Percentiles rank a stretch among this genome's conserved stretches.
Conservation (phyloP, 2,113 vertebrate genomes). For the Stictonetta naevosa region DNA sequence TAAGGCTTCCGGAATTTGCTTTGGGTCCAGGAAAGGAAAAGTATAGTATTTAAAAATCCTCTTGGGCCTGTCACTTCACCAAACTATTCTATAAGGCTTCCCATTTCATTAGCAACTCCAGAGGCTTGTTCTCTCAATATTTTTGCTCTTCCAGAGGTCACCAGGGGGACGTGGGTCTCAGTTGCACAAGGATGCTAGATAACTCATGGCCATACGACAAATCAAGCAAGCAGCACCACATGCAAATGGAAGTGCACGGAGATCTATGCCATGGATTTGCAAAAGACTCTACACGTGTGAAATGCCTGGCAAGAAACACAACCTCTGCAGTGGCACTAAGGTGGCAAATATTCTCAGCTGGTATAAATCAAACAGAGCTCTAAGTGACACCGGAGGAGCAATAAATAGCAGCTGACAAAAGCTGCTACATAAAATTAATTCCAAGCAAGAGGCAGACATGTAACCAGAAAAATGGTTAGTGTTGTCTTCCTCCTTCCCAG, state of each 20-base stretch:
- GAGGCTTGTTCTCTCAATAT: background rate
- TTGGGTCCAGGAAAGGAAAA: background rate
- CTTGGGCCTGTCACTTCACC: background rate
- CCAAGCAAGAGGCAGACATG: background rate
- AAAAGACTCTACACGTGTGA: background rate
- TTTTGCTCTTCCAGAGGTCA: background rate
- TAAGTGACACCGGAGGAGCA: background rate
- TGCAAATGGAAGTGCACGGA: background rate
- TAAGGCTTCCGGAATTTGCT: background rate
- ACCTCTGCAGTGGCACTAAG: background rate
- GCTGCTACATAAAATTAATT: background rate
- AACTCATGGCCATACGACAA: background rate
- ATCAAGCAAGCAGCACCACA: background rate
- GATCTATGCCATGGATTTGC: background rate
- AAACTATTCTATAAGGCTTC: background rate
- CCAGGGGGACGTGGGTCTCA: background rate
- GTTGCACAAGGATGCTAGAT: background rate
- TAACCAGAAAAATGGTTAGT: background rate
- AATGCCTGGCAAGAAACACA: background rate
- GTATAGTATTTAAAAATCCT: background rate
- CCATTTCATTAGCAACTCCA: background rate
- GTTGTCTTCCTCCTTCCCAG: background rate
- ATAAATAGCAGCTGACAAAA: background rate
- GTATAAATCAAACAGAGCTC: background rate
- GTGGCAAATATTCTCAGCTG: background rate